phyloP scores from a whole-genome alignment of 2,797 vertebrate genomes.

The Acanthornis magna region DNA sequence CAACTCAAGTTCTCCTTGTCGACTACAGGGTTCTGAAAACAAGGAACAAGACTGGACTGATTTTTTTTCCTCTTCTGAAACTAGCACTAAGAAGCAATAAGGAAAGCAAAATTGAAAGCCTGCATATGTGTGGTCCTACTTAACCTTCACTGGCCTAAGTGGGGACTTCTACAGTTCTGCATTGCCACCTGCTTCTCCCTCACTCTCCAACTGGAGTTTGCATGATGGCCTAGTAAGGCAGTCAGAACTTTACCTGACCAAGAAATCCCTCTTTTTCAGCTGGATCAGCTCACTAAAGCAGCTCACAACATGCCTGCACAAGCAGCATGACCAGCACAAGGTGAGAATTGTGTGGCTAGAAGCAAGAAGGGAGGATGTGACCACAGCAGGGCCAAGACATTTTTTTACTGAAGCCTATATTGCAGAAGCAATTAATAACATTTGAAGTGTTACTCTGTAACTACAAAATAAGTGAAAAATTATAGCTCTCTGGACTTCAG shows the following conservation, averaged over 20 bases:
- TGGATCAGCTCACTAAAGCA: neutral
- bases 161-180: neutral
- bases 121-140: neutral
- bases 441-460: neutral
- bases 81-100: neutral
- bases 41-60: neutral
- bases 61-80: neutral
- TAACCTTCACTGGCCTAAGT: neutral
- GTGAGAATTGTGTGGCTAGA: neutral
- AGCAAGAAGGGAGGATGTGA: neutral
- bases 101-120: neutral
- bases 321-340: neutral
- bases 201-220: neutral
- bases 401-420: neutral
- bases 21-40: neutral
- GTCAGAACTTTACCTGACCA: neutral
- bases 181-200: neutral
- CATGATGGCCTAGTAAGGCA: neutral
- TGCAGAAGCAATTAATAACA: neutral
- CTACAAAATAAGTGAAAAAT: conserved; percentile 1
- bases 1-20: neutral
- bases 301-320: neutral
- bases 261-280: neutral
- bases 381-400: neutral
- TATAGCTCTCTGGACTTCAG: neutral